These are phyloP conservation scores for Epizoanthus scotinus DNA, from an alignment of 92 coral and sea anemone genomes.

Conservation along the genomic window DNA sequence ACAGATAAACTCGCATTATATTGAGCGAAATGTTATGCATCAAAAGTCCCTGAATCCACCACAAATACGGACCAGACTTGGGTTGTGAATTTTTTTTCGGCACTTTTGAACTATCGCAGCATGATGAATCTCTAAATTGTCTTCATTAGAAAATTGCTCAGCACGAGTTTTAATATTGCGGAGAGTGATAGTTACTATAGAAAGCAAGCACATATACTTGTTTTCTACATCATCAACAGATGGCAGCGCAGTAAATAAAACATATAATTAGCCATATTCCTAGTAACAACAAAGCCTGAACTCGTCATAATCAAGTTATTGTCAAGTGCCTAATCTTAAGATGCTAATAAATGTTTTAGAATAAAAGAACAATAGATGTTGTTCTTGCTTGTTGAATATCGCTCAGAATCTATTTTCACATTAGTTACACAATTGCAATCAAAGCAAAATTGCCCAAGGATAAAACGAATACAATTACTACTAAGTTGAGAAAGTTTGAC, in stretches of 20 bases:
- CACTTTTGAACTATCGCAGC: slow-evolving; percentile 37
- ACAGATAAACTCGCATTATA: background rate
- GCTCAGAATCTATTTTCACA: slow-evolving; percentile 68
- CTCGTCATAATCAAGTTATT: slow-evolving; percentile 87
- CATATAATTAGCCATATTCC: slow-evolving; percentile 66
- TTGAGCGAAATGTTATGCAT: background rate
- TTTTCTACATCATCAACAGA: slow-evolving; percentile 53
- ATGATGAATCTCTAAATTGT: slow-evolving; percentile 21
- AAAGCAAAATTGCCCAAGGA: slow-evolving; percentile 73
- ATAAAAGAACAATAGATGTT: slow-evolving; percentile 83
- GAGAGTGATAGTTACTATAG: slow-evolving; percentile 38
- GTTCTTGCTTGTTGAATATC: slow-evolving; percentile 77
- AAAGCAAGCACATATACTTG: slow-evolving; percentile 15
- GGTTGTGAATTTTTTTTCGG: slow-evolving; percentile 21
- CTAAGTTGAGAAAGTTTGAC: slow-evolving; percentile 52
- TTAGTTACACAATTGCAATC: slow-evolving; percentile 73
- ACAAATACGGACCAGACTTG: slow-evolving; percentile 28
- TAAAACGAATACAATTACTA: slow-evolving; percentile 72
- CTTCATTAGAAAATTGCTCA: slow-evolving; percentile 34
- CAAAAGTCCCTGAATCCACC: slow-evolving; percentile 16
- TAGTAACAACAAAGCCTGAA: slow-evolving; percentile 62
- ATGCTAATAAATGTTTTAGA: slow-evolving; percentile 84
- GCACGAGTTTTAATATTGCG: slow-evolving; percentile 24
- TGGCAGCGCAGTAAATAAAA: slow-evolving; percentile 65
- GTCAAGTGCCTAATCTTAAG: slow-evolving; percentile 65